phyloP scores from a whole-genome alignment of 2,797 vertebrate genomes.

The Sebastes trivittatus region DNA sequence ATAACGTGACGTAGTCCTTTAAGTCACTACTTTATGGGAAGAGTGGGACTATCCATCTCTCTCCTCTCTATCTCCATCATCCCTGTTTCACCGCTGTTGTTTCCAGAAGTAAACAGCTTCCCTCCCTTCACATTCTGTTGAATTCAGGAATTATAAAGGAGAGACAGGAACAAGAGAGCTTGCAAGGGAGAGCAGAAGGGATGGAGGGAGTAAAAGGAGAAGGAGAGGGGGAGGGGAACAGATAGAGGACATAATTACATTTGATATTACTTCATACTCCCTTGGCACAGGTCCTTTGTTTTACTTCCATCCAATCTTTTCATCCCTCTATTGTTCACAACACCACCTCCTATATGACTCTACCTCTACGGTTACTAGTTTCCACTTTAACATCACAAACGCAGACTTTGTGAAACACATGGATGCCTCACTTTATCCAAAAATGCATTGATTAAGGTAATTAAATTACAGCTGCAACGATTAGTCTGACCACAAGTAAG shows the following conservation, averaged over 20 bases:
- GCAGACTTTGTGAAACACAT: not conserved
- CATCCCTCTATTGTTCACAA: not conserved
- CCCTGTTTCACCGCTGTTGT: not conserved
- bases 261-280: not conserved
- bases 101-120: not conserved
- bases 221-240: not conserved
- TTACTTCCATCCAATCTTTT: not conserved
- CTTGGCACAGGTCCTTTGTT: constrained; percentile 15
- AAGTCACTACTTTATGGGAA: not conserved
- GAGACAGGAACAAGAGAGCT: not conserved
- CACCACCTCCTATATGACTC: not conserved
- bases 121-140: not conserved
- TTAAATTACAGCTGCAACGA: not conserved
- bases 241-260: constrained; percentile 1
- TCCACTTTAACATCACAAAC: not conserved
- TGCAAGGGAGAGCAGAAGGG: not conserved
- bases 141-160: not conserved
- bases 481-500: not conserved
- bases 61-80: not conserved
- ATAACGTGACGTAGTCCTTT: too few relatives aligned
- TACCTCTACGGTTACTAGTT: not conserved
- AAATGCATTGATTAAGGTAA: not conserved
- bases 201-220: not conserved
- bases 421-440: not conserved
- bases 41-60: not conserved